phyloP scores from a whole-genome alignment of 2,888 invertebrate species.

The Mimas tiliae region DNA sequence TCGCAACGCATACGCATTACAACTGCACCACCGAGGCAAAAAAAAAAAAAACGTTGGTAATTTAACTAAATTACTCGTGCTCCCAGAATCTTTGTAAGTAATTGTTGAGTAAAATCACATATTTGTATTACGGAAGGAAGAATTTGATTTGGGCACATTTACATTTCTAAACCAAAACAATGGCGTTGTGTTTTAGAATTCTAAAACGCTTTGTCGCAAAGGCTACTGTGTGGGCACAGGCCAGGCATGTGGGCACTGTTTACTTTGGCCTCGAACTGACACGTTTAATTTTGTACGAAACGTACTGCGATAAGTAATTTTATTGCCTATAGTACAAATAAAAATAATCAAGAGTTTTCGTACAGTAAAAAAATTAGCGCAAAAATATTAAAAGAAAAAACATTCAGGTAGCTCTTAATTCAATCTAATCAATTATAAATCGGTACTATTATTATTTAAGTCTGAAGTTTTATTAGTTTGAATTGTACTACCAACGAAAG shows the following conservation, averaged over 20 bases:
- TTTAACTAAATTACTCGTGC: background rate
- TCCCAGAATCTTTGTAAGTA: background rate
- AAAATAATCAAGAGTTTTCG: too few relatives aligned
- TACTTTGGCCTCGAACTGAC: slow-evolving; percentile 1
- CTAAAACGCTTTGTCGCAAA: slow-evolving; percentile 1
- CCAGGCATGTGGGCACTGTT: slow-evolving; percentile 2
- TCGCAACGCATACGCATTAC: too few relatives aligned
- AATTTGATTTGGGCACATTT: background rate
- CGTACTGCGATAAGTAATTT: background rate
- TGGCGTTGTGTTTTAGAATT: background rate
- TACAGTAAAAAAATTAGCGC: too few relatives aligned
- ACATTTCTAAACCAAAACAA: slow-evolving; percentile 6
- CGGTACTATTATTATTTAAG: too few relatives aligned
- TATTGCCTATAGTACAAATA: background rate
- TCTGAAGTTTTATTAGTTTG: too few relatives aligned
- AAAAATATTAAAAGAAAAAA: too few relatives aligned
- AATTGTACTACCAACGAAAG: too few relatives aligned
- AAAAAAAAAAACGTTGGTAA: too few relatives aligned
- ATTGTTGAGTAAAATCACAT: background rate
- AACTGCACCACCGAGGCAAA: too few relatives aligned
- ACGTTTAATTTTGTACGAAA: slow-evolving; percentile 2
- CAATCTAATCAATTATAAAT: too few relatives aligned
- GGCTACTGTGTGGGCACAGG: too few relatives aligned
- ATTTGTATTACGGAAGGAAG: background rate
- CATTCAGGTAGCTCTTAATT: too few relatives aligned